Evolutionary conservation across 1,140 invertebrate species (phyloP).

Genomic region (Berghia stephanieae): DNA sequence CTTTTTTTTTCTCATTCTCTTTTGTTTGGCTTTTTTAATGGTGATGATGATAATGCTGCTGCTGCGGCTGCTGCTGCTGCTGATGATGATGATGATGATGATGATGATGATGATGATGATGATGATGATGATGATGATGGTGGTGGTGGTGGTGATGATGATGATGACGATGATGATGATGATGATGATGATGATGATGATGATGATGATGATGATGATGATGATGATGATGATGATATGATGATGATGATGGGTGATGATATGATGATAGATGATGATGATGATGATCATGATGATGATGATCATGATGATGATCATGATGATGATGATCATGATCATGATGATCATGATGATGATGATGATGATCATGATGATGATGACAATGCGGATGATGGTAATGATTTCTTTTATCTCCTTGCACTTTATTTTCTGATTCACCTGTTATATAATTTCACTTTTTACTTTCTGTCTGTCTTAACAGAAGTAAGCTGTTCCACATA

Average conservation of each 20-base stretch:
- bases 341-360: slow-evolving; percentile 13
- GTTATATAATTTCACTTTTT: too few relatives aligned
- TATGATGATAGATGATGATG: too few relatives aligned
- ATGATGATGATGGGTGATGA: too few relatives aligned
- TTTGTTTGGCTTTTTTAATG: background rate
- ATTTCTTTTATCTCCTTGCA: background rate
- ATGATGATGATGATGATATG: too few relatives aligned
- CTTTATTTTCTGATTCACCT: background rate
- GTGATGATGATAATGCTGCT: background rate
- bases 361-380: slow-evolving; percentile 3
- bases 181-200: background rate
- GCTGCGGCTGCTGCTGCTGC: background rate
- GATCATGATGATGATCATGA: background rate
- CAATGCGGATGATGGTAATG: background rate
- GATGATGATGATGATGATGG: background rate
- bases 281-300: background rate
- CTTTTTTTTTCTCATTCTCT: too few relatives aligned
- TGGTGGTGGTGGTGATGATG: background rate
- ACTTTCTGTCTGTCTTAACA: too few relatives aligned
- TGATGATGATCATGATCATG: slow-evolving; percentile 15
- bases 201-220: background rate
- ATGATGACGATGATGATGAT: background rate
- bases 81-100: slow-evolving; percentile 9
- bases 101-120: slow-evolving; percentile 1
- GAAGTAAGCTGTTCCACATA: too few relatives aligned